Base-by-base conservation (phyloP, 2,113 vertebrate species). In the Chrysochloris asiatica region DNA sequence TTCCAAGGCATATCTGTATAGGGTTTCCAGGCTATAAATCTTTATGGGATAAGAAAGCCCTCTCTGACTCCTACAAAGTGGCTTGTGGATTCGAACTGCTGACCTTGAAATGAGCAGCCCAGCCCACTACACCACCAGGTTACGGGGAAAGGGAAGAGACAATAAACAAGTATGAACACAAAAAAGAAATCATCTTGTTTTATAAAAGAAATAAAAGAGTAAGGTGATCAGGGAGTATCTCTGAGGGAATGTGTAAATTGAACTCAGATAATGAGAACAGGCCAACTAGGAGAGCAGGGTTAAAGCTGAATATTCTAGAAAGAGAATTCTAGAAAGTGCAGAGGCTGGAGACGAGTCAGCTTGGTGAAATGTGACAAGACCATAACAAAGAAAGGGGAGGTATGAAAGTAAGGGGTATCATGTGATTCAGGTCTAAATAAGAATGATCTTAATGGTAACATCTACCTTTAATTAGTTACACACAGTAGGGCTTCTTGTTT, bases 191-290 rank as follows among this genome's bases (percentile, higher is more conserved):
- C n/a, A 56, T 71, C 65, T 91, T 84, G 52, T 73, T 13, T 75
- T 78, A 67, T 52, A 81, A 73, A 56, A n/a, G 13, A 85, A 89
- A 81, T 83, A 50, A 52, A 88, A 84, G 16, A 61, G 52, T 47
- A 83, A 86, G 33, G 9, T 43, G n/a, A 38, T 65, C 72, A 88
- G 50, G 22, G 38, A 72, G n/a, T 59, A 79, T 36, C 79, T 11
- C 28, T 8, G 59, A 19, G 56, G 45, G 33, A 79, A 56, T 22
- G 19, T 8, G 1, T 67, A 88, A 92, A 3, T 38, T 52, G 43
- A 90, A 56, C 7, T 12, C 47, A 24, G 89, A 47, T 48, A 50
- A 67, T 12, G 22, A 82, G 75, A 84, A 56, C 10, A 24, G 54
- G 45, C 7, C 6, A 33, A 16, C 24, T 2, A 14, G 30, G 28